Conservation (phyloP, 1,140 invertebrate species). For the Asbolus verrucosus region DNA sequence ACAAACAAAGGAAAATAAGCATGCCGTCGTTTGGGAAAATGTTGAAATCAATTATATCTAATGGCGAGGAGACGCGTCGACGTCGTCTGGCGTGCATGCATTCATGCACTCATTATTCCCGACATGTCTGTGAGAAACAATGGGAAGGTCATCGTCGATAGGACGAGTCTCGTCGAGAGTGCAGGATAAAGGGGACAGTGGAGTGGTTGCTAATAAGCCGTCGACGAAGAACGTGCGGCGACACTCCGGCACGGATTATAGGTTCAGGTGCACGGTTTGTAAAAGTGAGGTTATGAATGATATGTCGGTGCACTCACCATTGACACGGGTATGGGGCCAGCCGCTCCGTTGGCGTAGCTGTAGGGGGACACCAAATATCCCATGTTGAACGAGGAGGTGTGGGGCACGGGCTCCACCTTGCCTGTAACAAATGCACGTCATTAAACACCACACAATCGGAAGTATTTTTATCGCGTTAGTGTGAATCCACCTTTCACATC, state of each 20-base stretch:
- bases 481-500: too few relatives aligned
- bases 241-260: slow-evolving; percentile 20
- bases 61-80: slow-evolving; percentile 12
- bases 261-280: too few relatives aligned
- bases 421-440: slow-evolving; percentile 70
- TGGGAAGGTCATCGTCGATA: slow-evolving; percentile 43
- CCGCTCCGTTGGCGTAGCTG: slow-evolving; percentile 87
- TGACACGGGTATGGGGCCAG: slow-evolving; percentile 84
- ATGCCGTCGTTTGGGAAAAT: slow-evolving; percentile 19
- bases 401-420: slow-evolving; percentile 87
- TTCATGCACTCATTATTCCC: slow-evolving; percentile 43
- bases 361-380: slow-evolving; percentile 90
- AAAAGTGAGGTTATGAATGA: too few relatives aligned
- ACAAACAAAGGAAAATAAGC: too few relatives aligned
- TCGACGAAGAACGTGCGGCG: slow-evolving; percentile 36
- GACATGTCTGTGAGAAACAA: slow-evolving; percentile 43
- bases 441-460: not conserved
- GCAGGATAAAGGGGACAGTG: slow-evolving; percentile 39
- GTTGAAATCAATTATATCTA: not conserved
- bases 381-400: slow-evolving; percentile 89
- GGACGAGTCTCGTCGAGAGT: slow-evolving; percentile 15
- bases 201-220: slow-evolving; percentile 43
- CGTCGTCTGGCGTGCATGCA: slow-evolving; percentile 4
- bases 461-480: too few relatives aligned
- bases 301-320: too few relatives aligned